Evolutionary conservation across 1,140 invertebrate genomes (phyloP).

Genomic region (Caerostris extrusa): DNA sequence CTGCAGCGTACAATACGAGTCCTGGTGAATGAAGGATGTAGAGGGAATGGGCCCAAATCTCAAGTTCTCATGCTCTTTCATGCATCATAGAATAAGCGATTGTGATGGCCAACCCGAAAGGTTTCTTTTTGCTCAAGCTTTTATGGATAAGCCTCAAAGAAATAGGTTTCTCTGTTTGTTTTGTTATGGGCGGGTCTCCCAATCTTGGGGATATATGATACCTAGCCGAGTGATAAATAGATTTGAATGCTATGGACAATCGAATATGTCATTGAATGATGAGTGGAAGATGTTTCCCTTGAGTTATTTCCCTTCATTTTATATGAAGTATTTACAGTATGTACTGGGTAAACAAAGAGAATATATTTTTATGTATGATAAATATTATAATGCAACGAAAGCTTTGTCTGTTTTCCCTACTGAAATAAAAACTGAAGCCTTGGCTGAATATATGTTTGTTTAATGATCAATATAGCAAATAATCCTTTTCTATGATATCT

Average conservation of each 20-base stretch:
- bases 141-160: background rate
- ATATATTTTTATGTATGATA: too few relatives aligned
- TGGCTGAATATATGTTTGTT: too few relatives aligned
- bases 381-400: too few relatives aligned
- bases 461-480: too few relatives aligned
- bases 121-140: background rate
- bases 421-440: too few relatives aligned
- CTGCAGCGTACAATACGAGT: background rate
- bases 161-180: background rate
- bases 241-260: background rate
- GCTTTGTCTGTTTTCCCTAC: too few relatives aligned
- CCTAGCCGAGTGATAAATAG: background rate
- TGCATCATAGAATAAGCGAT: constrained; percentile 1
- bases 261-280: background rate
- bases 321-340: too few relatives aligned
- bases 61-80: constrained; percentile 22
- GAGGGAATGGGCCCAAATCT: background rate
- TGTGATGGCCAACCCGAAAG: constrained; percentile 21
- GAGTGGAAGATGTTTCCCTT: background rate
- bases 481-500: too few relatives aligned
- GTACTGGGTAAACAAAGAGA: too few relatives aligned
- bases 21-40: background rate
- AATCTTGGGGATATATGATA: background rate
- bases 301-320: too few relatives aligned
- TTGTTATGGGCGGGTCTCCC: background rate